Evolutionary conservation across 2,797 vertebrate species (phyloP).

Genomic region (Steatocranus sp.): DNA sequence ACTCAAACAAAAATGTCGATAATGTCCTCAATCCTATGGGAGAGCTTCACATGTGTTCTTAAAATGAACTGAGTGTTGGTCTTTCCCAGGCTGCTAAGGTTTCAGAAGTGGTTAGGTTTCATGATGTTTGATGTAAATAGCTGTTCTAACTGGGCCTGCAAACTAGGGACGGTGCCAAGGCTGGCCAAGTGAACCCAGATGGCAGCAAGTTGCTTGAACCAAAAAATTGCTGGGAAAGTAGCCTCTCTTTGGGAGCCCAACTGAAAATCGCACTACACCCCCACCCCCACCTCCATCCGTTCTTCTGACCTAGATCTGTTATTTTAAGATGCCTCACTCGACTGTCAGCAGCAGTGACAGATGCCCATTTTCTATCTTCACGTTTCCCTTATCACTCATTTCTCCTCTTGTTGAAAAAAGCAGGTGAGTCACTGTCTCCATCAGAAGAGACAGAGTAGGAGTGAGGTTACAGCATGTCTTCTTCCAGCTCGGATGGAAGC

Average conservation of each 20-base stretch:
- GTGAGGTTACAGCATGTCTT: slow-evolving; percentile 23
- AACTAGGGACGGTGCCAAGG: slow-evolving; percentile 45
- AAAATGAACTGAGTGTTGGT: neutral
- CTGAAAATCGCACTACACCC: neutral
- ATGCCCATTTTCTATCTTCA: slow-evolving; percentile 6
- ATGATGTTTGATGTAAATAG: slow-evolving; percentile 55
- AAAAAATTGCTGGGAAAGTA: slow-evolving; percentile 48
- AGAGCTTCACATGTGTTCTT: slow-evolving; percentile 1
- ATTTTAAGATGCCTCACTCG: slow-evolving; percentile 5
- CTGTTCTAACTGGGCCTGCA: slow-evolving; percentile 41
- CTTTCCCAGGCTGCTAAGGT: slow-evolving; percentile 62
- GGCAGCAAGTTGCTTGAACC: slow-evolving; percentile 37
- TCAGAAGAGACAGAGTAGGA: neutral
- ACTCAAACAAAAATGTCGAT: slow-evolving; percentile 5
- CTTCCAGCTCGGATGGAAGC: slow-evolving; percentile 5
- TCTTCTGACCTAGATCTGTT: slow-evolving; percentile 8
- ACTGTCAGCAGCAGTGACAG: slow-evolving; percentile 1
- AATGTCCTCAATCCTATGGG: slow-evolving; percentile 10
- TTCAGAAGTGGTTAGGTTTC: slow-evolving; percentile 45
- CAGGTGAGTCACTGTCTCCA: slow-evolving; percentile 44
- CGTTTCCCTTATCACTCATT: slow-evolving; percentile 19
- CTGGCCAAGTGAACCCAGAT: slow-evolving; percentile 68
- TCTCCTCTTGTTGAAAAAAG: slow-evolving; percentile 19
- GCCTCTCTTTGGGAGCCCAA: slow-evolving; percentile 2
- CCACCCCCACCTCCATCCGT: neutral